Percentiles rank a stretch among this genome's conserved stretches.
Evolutionary conservation across 2,113 vertebrate genomes (phyloP).

Genomic region (Boleophthalmus pectinirostris): DNA sequence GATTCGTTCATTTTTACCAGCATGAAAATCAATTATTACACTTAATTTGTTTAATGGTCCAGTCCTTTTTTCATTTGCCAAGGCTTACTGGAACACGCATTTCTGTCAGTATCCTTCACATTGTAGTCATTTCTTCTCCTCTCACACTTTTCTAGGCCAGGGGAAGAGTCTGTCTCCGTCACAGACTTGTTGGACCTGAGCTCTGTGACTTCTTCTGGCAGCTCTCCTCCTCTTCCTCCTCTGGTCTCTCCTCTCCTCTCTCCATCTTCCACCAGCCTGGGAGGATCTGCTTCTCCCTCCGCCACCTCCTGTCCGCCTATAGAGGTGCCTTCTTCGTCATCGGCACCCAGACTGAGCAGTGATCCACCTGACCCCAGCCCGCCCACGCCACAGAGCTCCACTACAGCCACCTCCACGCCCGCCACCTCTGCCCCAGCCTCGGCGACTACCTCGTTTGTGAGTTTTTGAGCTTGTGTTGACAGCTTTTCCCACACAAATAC

Average conservation of each 20-base stretch:
- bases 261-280: constrained; percentile 52
- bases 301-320: constrained; percentile 65
- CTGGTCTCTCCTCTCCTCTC: constrained; percentile 62
- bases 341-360: constrained; percentile 29
- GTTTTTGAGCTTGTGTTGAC: neutral
- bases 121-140: neutral
- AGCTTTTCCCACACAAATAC: neutral
- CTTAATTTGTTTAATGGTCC: neutral
- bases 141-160: constrained; percentile 67
- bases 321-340: constrained; percentile 62
- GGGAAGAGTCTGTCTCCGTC: constrained; percentile 80
- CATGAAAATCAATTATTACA: neutral
- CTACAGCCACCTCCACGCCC: constrained; percentile 32
- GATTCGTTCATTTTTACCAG: neutral
- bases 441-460: constrained; percentile 24
- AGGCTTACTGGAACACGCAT: neutral
- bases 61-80: neutral
- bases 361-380: constrained; percentile 66
- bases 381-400: constrained; percentile 56
- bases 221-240: constrained; percentile 63
- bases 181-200: constrained; percentile 83
- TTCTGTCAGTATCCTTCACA: neutral
- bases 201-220: constrained; percentile 68
- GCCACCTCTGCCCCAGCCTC: constrained; percentile 44
- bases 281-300: constrained; percentile 57